Base-by-base conservation (phyloP, 2,113 vertebrate genomes). In the Salvator merianae region DNA sequence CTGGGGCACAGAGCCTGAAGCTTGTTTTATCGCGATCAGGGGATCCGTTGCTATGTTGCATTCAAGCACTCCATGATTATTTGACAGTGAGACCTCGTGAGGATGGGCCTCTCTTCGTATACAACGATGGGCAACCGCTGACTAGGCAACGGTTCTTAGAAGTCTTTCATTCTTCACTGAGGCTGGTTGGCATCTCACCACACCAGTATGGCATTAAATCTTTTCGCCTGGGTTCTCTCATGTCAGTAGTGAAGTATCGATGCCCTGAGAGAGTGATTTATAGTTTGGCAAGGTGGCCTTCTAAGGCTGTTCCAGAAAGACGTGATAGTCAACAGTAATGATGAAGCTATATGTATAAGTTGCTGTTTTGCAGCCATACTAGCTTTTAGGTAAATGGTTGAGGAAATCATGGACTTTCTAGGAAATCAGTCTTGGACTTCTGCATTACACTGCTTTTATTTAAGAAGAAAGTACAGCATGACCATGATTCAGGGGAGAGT, bases 251-350 rank as follows among this genome's bases (percentile, higher is more conserved):
- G 0, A 20, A 34, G 71, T 89, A 6, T 0, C 65, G 78, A 0
- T 89, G 9, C 2, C 16, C 84, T 0, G 0, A 1, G 1, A 84
- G 88, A 8, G 53, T 86, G 0, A 0, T 93, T 62, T 79, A 65
- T 53, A 59, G 76, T 55, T 78, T 93, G 75, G 81, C 88, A 8
- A 89, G 92, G 1, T 92, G 90, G 89, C 92, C 88, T 30, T 89
- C 84, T 9, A 1, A 20, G 28, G 13, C 63, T 38, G 38, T n/a
- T 1, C 7, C 0, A 32, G 69, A 50, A 32, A 22, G 10, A 59
- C 34, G 70, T 5, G 14, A 24, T 70, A 14, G 34, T 24, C 34
- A 63, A 8, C 34, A 9, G 16, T 55, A 40, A 32, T 43, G 12
- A 28, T 32, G 24, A 26, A 5, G 40, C 2, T 9, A 62, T 30